Evolutionary conservation across 2,888 invertebrate species (phyloP), one percentile per base, ranked within the genome.

Genomic region (Polydrusus pterygomalis): DNA sequence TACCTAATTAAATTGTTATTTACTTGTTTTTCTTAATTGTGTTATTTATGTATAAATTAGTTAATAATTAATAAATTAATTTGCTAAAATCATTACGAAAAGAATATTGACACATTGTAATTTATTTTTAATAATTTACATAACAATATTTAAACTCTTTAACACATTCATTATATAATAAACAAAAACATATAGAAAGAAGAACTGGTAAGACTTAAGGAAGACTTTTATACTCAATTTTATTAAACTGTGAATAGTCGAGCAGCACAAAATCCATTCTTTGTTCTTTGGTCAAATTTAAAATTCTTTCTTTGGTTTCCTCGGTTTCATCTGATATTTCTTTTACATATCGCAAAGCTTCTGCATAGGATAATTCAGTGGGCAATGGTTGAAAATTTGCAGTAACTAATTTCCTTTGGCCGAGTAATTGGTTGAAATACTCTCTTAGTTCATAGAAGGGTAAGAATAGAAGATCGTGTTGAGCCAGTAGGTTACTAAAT

Each of bases 241-340:
- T 38, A 11, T 40, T 17, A 34, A 11, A 38, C 11, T 60, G 34
- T 9, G 17, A 38, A n/a, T 38, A 60, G 2, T 60, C 38, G 9
- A 38, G 25, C 2, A 11, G 2, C 0, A 1, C 10, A 2, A 18
- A 60, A 38, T 60, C 18, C 2, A 38, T 17, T 38, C 6, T 38
- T 17, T 17, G 38, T 11, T 38, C 11, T 60, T 60, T 5, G 11
- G 58, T 38, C 8, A 60, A 38, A 60, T 13, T 11, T 18, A 18
- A 15, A 38, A 60, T 60, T 60, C 38, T 30, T 38, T 38, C 17
- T 11, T 18, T 38, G 9, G 40, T 38, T 60, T 40, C 1, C 17
- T 72, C 56, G 30, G 30, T 65, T n/a, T 45, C 34, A 13, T 64
- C 13, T 18, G 51, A 70, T 15, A 70, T 62, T 58, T 71, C 81